Base-by-base conservation (phyloP, 2,888 invertebrate genomes). In the Hydrotaea diabolus region DNA sequence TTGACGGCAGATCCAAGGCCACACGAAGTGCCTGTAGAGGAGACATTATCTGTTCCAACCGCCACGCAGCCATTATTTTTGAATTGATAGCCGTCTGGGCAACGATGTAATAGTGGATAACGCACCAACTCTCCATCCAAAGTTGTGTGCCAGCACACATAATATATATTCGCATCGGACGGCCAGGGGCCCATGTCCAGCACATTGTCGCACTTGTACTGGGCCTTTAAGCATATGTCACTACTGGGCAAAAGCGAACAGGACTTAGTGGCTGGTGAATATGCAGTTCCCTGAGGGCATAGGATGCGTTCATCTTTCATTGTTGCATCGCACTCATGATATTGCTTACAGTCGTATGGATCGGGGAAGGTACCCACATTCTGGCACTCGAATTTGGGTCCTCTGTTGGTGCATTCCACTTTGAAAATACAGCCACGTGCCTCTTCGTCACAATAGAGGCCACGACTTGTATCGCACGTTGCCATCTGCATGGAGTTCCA, bases 341-440 rank as follows among this genome's bases (percentile, higher is more conserved):
- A 91, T 62, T 86, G 88, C 79, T 89, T 90, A 64, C 91, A 92
- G 57, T 91, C 89, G 74, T 91, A 91, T 7, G 91, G 91, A 89
- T 92, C 90, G 0, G 91, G 91, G 75, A 88, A 91, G 0, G 87
- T 74, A 3, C 91, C 91, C 0, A 86, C 71, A 55, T 86, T 87
- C 77, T 90, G 91, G 69, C 90, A 90, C 73, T 87, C 87, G 76
- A 90, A 90, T 26, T 88, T 88, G 1, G 80, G 77, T 11, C 89
- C 89, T 9, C 88, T 86, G 23, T 8, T 17, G 4, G 0, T 21
- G 36, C 86, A 86, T 26, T 49, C 72, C 39, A 71, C 64, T 21
- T 77, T 69, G 13, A 69, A 83, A 21, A 59, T 71, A 4, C 85
- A 86, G 17, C 82, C 84, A 11, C 59, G 78, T 19, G 83, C 83